Evolutionary conservation across 2,888 invertebrate genomes (phyloP), one percentile per base, ranked within the genome.

Genomic region (Frankliniella fusca): DNA sequence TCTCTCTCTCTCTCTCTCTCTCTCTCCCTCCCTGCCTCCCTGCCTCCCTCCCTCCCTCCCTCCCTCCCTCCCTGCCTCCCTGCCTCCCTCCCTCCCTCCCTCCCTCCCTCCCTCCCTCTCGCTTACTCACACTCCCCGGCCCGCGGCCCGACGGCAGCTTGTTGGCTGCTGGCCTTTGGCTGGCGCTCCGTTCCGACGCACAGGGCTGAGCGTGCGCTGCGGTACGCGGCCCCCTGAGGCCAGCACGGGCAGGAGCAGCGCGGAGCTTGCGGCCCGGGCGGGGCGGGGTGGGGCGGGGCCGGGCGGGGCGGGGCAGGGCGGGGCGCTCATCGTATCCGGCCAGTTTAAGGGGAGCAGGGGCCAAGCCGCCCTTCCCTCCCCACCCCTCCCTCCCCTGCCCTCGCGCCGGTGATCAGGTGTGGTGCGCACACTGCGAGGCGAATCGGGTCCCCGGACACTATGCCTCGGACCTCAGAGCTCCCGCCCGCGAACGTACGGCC

Each of bases 1-100:
- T 54, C 54, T 54, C 54, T 54, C 54, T 54, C 54, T 54, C 54
- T 54, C 54, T 54, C 54, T 54, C 54, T 54, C 54, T 54, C 54
- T 54, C 54, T 50, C 50, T 54, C 54, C 18, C 54, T 54, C 54
- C 8, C 54, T 54, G n/a, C n/a, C n/a, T n/a, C n/a, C n/a, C n/a
- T n/a, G n/a, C n/a, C 54, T 54, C 54, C 8, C 54, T 15, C 3
- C 8, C 50, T 50, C 50, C 15, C 50, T 50, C 50, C 15, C 10
- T 50, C 50, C 15, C 50, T 50, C 50, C 15, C 54, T 54, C 3
- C 8, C 54, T 54, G 15, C 8, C 54, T 54, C 3, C 8, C 54
- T 54, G n/a, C n/a, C 54, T 54, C 54, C 8, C 54, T 54, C 54
- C 8, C 54, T 54, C 54, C 8, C 54, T 54, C 54, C 8, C 54